A percentile compares a stretch with the other conserved stretches of the same genome.
Conservation (phyloP, 2,113 vertebrate species). For the Eulacestoma nigropectus region DNA sequence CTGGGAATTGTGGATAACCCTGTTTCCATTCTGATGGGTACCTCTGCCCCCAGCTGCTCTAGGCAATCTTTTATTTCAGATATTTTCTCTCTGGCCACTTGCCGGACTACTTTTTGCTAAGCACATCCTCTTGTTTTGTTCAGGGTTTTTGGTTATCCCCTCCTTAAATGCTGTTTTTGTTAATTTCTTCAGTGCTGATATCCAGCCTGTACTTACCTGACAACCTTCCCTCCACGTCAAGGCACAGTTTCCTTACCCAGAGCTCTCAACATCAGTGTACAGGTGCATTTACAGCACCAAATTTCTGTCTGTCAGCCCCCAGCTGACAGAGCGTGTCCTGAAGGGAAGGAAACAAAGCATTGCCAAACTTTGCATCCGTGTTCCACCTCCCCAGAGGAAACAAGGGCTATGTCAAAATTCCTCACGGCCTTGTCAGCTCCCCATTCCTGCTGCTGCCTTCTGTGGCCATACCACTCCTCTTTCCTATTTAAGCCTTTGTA, state of each 20-base stretch:
- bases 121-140: background rate
- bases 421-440: background rate
- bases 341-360: background rate
- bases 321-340: background rate
- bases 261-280: background rate
- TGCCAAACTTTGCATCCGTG: background rate
- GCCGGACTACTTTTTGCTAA: background rate
- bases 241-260: background rate
- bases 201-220: background rate
- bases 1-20: background rate
- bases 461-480: background rate
- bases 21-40: accelerated
- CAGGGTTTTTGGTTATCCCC: background rate
- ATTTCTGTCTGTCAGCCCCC: background rate
- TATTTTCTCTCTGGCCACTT: background rate
- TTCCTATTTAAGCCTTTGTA: background rate
- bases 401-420: background rate
- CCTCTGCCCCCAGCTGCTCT: background rate
- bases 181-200: background rate
- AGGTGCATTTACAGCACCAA: background rate
- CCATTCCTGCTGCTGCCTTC: background rate
- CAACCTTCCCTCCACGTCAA: background rate
- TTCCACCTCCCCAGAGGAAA: background rate
- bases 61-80: background rate
- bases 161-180: background rate